phyloP scores from a whole-genome alignment of 2,797 vertebrate species.

The Ambastaia sidthimunki region DNA sequence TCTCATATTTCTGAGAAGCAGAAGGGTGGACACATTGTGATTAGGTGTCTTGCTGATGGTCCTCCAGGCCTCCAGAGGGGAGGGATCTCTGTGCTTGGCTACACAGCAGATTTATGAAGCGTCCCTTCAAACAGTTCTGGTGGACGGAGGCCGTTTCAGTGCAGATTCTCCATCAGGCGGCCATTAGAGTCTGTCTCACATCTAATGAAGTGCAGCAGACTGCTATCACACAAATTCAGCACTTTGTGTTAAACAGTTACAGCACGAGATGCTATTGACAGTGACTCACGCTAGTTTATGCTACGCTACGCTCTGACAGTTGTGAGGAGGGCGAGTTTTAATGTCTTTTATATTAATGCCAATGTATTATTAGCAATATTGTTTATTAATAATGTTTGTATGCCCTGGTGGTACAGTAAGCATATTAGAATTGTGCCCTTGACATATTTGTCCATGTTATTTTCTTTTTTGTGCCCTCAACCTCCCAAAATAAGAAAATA shows the following conservation, averaged over 20 bases:
- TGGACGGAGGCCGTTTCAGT: conserved; percentile 50
- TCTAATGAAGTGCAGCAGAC: conserved; percentile 55
- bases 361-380: background rate
- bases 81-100: conserved; percentile 56
- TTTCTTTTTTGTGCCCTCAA: too few relatives aligned
- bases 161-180: conserved; percentile 50
- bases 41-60: conserved; percentile 48
- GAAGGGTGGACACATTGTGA: conserved; percentile 52
- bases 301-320: too few relatives aligned
- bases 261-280: background rate
- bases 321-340: too few relatives aligned
- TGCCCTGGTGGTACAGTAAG: background rate
- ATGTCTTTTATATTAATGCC: background rate
- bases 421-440: background rate
- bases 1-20: conserved; percentile 55
- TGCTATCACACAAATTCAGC: conserved; percentile 43
- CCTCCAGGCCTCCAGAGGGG: conserved; percentile 42
- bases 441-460: background rate
- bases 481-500: too few relatives aligned
- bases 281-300: conserved; percentile 25
- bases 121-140: conserved; percentile 41
- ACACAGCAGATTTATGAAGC: conserved; percentile 60
- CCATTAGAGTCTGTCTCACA: conserved; percentile 55
- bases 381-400: background rate
- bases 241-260: conserved; percentile 39